A percentile compares a stretch with the other conserved stretches of the same genome.
Conservation (phyloP, 2,113 vertebrate genomes). For the rabbit (Oryctolagus cuniculus) region DNA sequence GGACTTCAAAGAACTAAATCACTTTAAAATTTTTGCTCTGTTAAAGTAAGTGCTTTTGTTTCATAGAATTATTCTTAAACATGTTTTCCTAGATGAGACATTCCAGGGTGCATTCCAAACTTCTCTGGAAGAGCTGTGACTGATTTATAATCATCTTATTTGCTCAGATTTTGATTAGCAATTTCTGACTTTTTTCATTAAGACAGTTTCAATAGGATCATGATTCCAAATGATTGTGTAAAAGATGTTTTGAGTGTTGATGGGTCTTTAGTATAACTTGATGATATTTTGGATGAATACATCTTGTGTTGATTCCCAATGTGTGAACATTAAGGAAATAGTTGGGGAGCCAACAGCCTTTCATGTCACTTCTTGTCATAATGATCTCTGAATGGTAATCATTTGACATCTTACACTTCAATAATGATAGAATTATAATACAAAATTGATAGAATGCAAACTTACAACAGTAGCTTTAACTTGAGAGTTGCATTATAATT, state of each 20-base stretch:
- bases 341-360: background rate
- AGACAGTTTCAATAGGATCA: background rate
- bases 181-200: background rate
- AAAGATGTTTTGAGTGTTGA: background rate
- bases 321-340: background rate
- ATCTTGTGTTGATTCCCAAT: background rate
- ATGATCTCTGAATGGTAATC: background rate
- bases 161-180: conserved; percentile 2
- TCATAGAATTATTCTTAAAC: background rate
- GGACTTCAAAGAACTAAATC: background rate
- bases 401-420: background rate
- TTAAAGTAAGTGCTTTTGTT: background rate
- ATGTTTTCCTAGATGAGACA: background rate
- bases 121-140: background rate
- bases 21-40: background rate
- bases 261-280: background rate
- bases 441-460: background rate
- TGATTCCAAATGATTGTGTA: background rate
- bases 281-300: background rate
- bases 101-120: conserved; percentile 4
- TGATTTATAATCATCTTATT: background rate
- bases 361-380: background rate
- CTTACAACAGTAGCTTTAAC: background rate
- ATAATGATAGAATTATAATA: background rate
- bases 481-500: background rate